phyloP scores from a whole-genome alignment of 2,797 vertebrate genomes.

The Valencia hispanica region DNA sequence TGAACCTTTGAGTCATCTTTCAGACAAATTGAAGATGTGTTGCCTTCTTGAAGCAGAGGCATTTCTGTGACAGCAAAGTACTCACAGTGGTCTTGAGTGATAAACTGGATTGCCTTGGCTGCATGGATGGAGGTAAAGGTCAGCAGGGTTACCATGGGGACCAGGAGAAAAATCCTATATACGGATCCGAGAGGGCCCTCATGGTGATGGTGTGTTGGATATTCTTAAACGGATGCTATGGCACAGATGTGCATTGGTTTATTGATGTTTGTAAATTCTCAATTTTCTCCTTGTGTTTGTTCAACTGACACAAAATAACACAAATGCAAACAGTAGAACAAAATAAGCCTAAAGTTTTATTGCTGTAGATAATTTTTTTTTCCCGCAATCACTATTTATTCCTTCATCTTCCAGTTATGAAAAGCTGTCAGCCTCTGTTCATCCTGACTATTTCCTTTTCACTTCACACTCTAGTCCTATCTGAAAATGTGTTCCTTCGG shows the following conservation, averaged over 20 bases:
- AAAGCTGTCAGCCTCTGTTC: conserved; percentile 19
- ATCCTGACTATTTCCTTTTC: conserved; percentile 43
- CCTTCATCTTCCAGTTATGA: conserved; percentile 31
- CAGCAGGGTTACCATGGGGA: conserved; percentile 19
- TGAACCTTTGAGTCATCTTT: background rate
- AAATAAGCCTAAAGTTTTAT: conserved; percentile 4
- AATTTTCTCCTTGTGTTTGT: background rate
- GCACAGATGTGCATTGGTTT: background rate
- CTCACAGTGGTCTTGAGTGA: conserved; percentile 4
- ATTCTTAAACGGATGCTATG: background rate
- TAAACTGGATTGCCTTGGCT: background rate
- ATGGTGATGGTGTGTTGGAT: background rate
- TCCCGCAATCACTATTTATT: background rate
- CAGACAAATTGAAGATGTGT: background rate
- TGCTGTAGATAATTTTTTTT: background rate
- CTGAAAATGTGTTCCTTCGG: conserved; percentile 46
- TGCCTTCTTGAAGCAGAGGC: background rate
- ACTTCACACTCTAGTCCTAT: conserved; percentile 25
- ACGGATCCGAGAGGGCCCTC: background rate
- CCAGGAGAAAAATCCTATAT: conserved; percentile 10
- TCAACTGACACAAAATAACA: background rate
- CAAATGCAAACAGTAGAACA: background rate
- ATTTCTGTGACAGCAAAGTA: conserved; percentile 6
- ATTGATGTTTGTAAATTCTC: background rate
- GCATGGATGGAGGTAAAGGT: conserved; percentile 10